Percentiles rank a stretch among this genome's conserved stretches.
These are phyloP conservation scores for Lepidurus couesii DNA, from an alignment of 1,140 invertebrate species.

Conservation along the genomic window DNA sequence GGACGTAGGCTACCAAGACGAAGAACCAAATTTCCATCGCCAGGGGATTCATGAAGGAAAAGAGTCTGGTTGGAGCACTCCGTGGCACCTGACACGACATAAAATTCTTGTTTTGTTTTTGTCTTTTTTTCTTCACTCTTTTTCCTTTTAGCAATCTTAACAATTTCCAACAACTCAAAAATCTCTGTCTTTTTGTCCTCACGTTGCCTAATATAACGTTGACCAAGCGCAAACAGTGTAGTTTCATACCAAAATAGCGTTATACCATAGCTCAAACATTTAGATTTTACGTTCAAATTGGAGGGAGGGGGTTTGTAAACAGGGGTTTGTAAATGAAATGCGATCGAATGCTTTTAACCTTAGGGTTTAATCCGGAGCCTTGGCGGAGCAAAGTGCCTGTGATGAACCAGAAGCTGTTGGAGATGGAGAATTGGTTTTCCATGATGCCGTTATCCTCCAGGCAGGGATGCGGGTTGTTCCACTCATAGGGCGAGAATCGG, in stretches of 20 bases:
- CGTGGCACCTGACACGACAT: slow-evolving; percentile 40
- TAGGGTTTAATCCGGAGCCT: slow-evolving; percentile 82
- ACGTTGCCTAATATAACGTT: not conserved
- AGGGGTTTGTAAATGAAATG: not conserved
- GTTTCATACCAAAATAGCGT: no score
- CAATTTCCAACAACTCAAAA: slow-evolving; percentile 1
- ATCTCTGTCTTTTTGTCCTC: not conserved
- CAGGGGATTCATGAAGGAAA: slow-evolving; percentile 57
- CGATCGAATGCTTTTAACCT: slow-evolving; percentile 55
- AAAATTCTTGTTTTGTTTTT: slow-evolving; percentile 9
- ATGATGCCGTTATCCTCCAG: slow-evolving; percentile 69
- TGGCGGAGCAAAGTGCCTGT: slow-evolving; percentile 89
- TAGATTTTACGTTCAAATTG: no score
- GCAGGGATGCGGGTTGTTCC: slow-evolving; percentile 87
- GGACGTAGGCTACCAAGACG: slow-evolving; percentile 51
- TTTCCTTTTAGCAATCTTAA: not conserved
- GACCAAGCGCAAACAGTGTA: not conserved
- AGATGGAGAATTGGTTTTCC: slow-evolving; percentile 90
- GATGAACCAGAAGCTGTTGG: slow-evolving; percentile 91
- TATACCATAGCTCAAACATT: no score
- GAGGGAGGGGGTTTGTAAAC: not conserved
- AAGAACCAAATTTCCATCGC: slow-evolving; percentile 57
- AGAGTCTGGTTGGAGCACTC: slow-evolving; percentile 50
- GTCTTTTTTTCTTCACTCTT: not conserved
- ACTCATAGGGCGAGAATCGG: slow-evolving; percentile 96